These are phyloP conservation scores for Sesia apiformis DNA, from an alignment of 2,888 invertebrate genomes.

Conservation along the genomic window DNA sequence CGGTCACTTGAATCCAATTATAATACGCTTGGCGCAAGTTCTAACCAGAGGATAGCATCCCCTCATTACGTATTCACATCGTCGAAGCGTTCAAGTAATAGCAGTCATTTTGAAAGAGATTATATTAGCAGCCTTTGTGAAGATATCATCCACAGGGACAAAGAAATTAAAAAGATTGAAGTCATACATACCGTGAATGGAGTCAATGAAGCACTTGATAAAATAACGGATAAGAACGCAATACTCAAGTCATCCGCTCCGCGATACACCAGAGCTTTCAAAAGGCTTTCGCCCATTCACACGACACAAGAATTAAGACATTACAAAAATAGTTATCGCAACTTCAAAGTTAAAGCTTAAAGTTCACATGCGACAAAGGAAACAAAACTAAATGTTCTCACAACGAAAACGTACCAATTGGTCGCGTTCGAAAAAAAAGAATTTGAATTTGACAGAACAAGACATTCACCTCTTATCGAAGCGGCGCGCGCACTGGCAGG, in stretches of 20 bases:
- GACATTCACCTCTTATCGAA: slow-evolving; percentile 67
- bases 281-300: slow-evolving; percentile 42
- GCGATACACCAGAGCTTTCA: slow-evolving; percentile 29
- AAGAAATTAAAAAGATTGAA: slow-evolving; percentile 1
- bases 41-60: no score
- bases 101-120: no score
- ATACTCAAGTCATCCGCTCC: slow-evolving; percentile 36
- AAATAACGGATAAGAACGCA: slow-evolving; percentile 52
- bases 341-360: not conserved
- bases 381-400: slow-evolving; percentile 20
- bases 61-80: no score
- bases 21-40: no score
- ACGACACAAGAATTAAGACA: slow-evolving; percentile 21
- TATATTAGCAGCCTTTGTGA: no score
- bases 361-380: slow-evolving; percentile 10
- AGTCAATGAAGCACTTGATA: slow-evolving; percentile 23
- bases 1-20: no score
- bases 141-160: not conserved
- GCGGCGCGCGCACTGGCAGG: slow-evolving; percentile 74
- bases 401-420: slow-evolving; percentile 17
- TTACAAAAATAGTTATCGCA: slow-evolving; percentile 8
- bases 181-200: slow-evolving; percentile 5
- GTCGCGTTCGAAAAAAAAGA: slow-evolving; percentile 20
- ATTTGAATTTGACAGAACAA: slow-evolving; percentile 25
- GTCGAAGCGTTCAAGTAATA: no score